phyloP scores from a whole-genome alignment of 2,113 vertebrate species.

The Poecilia latipinna region DNA sequence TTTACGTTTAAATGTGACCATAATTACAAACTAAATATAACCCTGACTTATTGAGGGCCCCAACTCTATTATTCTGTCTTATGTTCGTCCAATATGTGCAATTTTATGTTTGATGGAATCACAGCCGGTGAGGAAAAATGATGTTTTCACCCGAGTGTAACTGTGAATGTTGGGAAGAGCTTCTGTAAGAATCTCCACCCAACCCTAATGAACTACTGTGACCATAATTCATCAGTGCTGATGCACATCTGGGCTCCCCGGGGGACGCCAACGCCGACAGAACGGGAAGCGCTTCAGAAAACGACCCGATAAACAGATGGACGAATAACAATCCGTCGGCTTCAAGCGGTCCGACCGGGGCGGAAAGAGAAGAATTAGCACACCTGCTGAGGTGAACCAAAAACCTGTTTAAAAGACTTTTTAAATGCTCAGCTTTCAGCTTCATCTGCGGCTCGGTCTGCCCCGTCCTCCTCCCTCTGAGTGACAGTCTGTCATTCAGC shows the following conservation, averaged over 20 bases:
- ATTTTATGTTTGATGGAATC: too few species aligned
- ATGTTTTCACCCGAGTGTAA: neutral
- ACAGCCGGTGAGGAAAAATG: neutral
- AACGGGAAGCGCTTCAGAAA: slow-evolving; percentile 12
- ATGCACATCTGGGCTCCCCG: slow-evolving; percentile 48
- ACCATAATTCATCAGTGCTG: slow-evolving; percentile 39
- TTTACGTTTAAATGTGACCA: too few species aligned
- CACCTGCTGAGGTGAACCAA: slow-evolving; percentile 4
- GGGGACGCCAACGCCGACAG: slow-evolving; percentile 31
- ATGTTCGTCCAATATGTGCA: too few species aligned
- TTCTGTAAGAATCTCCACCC: neutral
- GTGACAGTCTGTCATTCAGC: slow-evolving; percentile 43
- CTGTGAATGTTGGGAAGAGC: neutral
- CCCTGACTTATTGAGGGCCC: too few species aligned
- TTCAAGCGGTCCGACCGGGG: slow-evolving; percentile 19
- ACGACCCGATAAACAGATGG: slow-evolving; percentile 50
- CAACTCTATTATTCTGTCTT: too few species aligned
- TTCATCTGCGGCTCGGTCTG: neutral
- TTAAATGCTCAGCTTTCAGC: slow-evolving; percentile 9
- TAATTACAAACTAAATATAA: too few species aligned
- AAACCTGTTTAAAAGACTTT: slow-evolving; percentile 31
- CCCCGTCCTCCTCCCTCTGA: slow-evolving; percentile 12
- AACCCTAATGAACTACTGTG: slow-evolving; percentile 17
- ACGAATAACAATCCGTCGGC: slow-evolving; percentile 44
- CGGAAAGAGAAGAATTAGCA: slow-evolving; percentile 13